Evolutionary conservation across 2,797 vertebrate genomes (phyloP).

Genomic region (Labeo calbasu): DNA sequence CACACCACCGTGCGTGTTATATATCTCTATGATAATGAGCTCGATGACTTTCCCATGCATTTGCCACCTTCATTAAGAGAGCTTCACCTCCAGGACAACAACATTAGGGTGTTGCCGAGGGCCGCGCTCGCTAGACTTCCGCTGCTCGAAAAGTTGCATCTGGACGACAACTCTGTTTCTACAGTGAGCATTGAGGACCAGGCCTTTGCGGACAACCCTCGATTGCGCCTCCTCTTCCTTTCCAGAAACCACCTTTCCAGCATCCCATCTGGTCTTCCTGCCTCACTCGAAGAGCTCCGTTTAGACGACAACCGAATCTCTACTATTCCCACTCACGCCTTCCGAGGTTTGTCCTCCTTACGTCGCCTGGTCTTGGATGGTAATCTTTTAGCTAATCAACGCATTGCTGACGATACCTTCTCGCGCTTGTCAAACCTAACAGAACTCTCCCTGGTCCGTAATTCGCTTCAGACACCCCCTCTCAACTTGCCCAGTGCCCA

Average conservation of each 20-base stretch:
- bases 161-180: slow-evolving; percentile 96
- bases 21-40: slow-evolving; percentile 93
- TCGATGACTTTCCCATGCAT: slow-evolving; percentile 90
- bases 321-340: slow-evolving; percentile 91
- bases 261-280: slow-evolving; percentile 92
- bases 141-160: slow-evolving; percentile 89
- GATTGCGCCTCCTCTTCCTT: slow-evolving; percentile 88
- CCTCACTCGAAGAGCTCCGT: slow-evolving; percentile 90
- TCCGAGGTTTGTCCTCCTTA: slow-evolving; percentile 87
- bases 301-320: slow-evolving; percentile 96
- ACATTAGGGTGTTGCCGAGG: slow-evolving; percentile 86
- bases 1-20: slow-evolving; percentile 85
- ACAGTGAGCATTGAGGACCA: slow-evolving; percentile 95
- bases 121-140: slow-evolving; percentile 87
- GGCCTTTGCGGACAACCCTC: slow-evolving; percentile 88
- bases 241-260: slow-evolving; percentile 95
- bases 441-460: slow-evolving; percentile 90
- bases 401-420: slow-evolving; percentile 94
- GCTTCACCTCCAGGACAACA: slow-evolving; percentile 96
- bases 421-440: slow-evolving; percentile 89
- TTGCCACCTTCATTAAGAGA: slow-evolving; percentile 89
- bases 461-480: slow-evolving; percentile 89
- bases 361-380: slow-evolving; percentile 92
- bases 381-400: slow-evolving; percentile 94
- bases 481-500: slow-evolving; percentile 87